phyloP scores from a whole-genome alignment of 2,888 invertebrate species.

The Clostera curtula region DNA sequence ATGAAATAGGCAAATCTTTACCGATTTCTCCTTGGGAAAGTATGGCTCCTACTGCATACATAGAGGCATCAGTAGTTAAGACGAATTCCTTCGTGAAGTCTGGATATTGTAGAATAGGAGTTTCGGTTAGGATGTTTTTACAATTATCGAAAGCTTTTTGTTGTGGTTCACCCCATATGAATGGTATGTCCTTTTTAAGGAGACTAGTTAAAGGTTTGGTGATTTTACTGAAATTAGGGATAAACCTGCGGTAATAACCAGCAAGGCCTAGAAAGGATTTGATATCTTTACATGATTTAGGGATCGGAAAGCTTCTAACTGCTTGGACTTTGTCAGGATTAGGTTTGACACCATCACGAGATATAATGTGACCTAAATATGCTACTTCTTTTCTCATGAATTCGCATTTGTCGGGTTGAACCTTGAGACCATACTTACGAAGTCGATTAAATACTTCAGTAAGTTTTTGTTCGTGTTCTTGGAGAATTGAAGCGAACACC shows the following conservation, averaged over 20 bases:
- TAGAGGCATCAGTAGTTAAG: conserved; percentile 2
- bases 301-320: background rate
- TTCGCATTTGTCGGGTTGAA: conserved; percentile 3
- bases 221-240: conserved; percentile 1
- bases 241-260: conserved; percentile 1
- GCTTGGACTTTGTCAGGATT: conserved; percentile 3
- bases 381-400: conserved; percentile 1
- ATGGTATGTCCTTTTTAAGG: background rate
- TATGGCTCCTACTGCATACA: background rate
- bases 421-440: background rate
- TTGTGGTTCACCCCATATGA: background rate
- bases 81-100: background rate
- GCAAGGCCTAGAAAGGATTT: conserved; percentile 2
- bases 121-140: conserved; percentile 1
- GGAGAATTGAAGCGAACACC: background rate
- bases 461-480: conserved; percentile 3
- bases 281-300: background rate
- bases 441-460: background rate
- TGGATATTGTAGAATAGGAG: background rate
- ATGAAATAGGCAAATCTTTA: background rate
- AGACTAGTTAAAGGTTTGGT: conserved; percentile 1
- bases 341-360: conserved; percentile 1
- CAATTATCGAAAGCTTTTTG: background rate
- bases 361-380: conserved; percentile 2
- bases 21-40: conserved; percentile 1